Evolutionary conservation across 2,888 invertebrate species (phyloP).

Genomic region (Agonopterix arenella): DNA sequence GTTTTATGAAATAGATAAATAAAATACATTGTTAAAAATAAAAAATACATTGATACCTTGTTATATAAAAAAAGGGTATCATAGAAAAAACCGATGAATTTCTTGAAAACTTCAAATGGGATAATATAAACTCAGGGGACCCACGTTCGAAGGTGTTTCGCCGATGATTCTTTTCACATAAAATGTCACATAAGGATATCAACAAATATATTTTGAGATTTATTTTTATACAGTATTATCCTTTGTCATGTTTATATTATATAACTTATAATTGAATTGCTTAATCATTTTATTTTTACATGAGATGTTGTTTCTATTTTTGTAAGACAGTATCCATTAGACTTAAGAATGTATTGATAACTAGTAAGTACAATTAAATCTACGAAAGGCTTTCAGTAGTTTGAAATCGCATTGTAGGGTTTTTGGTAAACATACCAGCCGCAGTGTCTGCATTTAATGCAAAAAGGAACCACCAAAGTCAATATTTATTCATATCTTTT

Average conservation of each 20-base stretch:
- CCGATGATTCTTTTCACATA: conserved; percentile 16
- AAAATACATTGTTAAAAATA: no score
- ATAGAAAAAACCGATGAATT: no score
- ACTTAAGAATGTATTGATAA: conserved; percentile 18
- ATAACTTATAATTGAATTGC: conserved; percentile 4
- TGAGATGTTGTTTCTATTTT: conserved; percentile 48
- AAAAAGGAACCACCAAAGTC: conserved; percentile 6
- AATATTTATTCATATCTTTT: conserved; percentile 17
- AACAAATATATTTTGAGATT: conserved; percentile 10
- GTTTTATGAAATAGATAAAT: no score
- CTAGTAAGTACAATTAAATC: conserved; percentile 1
- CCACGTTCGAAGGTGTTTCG: no score
- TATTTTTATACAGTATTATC: conserved; percentile 30
- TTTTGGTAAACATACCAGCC: not conserved
- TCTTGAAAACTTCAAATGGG: no score
- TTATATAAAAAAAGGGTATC: no score
- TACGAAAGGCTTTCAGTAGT: conserved; percentile 3
- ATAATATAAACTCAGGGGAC: no score
- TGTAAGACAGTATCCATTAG: conserved; percentile 41
- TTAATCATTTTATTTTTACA: conserved; percentile 15
- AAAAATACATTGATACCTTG: no score
- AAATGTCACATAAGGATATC: conserved; percentile 4
- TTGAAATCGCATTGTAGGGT: not conserved
- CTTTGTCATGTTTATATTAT: conserved; percentile 12
- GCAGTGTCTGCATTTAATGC: not conserved